A percentile compares a stretch with the other conserved stretches of the same genome.
These are phyloP conservation scores for Choristoneura rosaceana DNA, from an alignment of 2,888 invertebrate species.

Conservation along the genomic window DNA sequence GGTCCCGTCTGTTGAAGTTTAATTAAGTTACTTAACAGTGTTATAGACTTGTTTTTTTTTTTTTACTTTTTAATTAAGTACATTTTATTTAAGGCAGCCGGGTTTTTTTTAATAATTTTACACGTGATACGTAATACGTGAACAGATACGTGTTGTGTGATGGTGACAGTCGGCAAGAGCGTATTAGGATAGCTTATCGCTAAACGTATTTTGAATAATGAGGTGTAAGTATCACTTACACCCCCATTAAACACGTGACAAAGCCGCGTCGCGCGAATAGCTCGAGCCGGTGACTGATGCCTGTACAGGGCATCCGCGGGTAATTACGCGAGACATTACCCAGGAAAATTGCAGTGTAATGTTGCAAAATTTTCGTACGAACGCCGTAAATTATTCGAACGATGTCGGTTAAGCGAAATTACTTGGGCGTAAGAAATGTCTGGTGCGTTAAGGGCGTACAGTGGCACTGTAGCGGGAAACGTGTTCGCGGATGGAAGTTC, in stretches of 20 bases:
- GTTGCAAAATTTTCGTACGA: constrained; percentile 43
- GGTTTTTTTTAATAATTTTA: too few relatives aligned
- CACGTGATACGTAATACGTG: too few relatives aligned
- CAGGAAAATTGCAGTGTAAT: constrained; percentile 40
- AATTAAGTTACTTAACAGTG: too few relatives aligned
- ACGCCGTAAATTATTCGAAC: constrained; percentile 42
- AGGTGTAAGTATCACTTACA: constrained; percentile 36
- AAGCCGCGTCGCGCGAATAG: constrained; percentile 27
- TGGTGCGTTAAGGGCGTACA: constrained; percentile 17
- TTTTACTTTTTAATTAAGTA: too few relatives aligned
- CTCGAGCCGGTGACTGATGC: constrained; percentile 34
- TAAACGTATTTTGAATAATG: constrained; percentile 31
- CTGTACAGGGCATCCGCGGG: constrained; percentile 30
- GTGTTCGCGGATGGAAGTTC: not conserved
- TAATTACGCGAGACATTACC: constrained; percentile 42
- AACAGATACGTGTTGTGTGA: not conserved
- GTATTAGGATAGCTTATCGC: constrained; percentile 26
- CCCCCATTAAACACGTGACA: constrained; percentile 32
- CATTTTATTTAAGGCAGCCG: too few relatives aligned
- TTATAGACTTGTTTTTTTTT: too few relatives aligned
- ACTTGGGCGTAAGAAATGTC: constrained; percentile 40
- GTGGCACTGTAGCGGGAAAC: constrained; percentile 6
- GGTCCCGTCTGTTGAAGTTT: too few relatives aligned
- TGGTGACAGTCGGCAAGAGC: not conserved
- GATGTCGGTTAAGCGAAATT: constrained; percentile 42